Conservation (phyloP, 2,888 invertebrate species). For the Lithosia quadra region DNA sequence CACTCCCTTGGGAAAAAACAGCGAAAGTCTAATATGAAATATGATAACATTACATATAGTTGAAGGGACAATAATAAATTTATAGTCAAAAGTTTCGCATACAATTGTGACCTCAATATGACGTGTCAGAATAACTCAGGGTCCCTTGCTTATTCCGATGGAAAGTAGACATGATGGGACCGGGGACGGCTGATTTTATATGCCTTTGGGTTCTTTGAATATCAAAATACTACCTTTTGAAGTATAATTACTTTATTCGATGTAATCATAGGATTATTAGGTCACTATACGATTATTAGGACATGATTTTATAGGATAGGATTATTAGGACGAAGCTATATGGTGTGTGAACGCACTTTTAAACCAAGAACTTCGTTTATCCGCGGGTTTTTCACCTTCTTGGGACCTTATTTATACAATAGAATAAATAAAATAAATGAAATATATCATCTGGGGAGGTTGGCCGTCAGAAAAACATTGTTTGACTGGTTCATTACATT, state of each 20-base stretch:
- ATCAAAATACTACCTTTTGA: neutral
- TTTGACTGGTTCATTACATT: too few relatives aligned
- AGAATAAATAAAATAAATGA: too few relatives aligned
- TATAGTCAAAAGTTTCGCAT: constrained; percentile 47
- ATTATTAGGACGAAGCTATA: too few relatives aligned
- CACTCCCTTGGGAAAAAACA: constrained; percentile 33
- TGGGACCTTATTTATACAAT: too few relatives aligned
- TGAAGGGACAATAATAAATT: constrained; percentile 48
- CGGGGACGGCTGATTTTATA: constrained; percentile 15
- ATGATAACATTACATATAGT: constrained; percentile 35
- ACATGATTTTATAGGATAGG: too few relatives aligned
- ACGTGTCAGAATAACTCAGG: constrained; percentile 35
- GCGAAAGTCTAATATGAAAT: constrained; percentile 36
- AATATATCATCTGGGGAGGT: too few relatives aligned
- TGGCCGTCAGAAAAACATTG: too few relatives aligned
- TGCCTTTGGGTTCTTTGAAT: constrained; percentile 15
- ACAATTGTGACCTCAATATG: constrained; percentile 29
- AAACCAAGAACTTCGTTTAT: too few relatives aligned
- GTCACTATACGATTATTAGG: too few relatives aligned
- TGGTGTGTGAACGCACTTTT: too few relatives aligned
- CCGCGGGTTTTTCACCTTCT: too few relatives aligned
- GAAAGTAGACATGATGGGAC: constrained; percentile 40
- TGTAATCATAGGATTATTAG: neutral
- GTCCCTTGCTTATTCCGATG: constrained; percentile 35
- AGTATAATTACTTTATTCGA: neutral